Evolutionary conservation across 2,113 vertebrate genomes (phyloP).

Genomic region (Corythaeola cristata): DNA sequence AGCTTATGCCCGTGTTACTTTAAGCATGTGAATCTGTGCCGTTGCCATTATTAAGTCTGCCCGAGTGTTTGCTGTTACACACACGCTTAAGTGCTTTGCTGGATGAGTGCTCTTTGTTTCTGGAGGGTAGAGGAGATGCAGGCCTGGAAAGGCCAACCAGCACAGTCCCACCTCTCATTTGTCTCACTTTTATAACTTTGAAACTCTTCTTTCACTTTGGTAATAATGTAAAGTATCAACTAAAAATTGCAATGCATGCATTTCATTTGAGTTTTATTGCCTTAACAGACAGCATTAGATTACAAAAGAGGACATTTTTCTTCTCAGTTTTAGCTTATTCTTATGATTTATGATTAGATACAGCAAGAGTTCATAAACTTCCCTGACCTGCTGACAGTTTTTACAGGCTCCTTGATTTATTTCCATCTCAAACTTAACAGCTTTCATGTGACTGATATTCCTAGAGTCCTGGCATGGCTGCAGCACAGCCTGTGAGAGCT

Average conservation of each 20-base stretch:
- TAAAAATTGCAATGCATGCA: slow-evolving; percentile 84
- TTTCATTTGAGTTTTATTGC: slow-evolving; percentile 87
- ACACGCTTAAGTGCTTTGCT: not conserved
- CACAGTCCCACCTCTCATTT: slow-evolving; percentile 55
- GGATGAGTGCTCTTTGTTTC: not conserved
- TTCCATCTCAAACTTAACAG: slow-evolving; percentile 84
- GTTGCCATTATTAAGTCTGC: not conserved
- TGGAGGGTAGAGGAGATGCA: not conserved
- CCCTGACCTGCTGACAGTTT: slow-evolving; percentile 87
- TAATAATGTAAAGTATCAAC: slow-evolving; percentile 85
- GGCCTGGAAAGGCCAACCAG: not conserved
- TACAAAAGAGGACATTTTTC: slow-evolving; percentile 87
- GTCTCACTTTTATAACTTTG: slow-evolving; percentile 78
- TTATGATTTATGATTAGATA: slow-evolving; percentile 88
- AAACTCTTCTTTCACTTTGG: slow-evolving; percentile 79
- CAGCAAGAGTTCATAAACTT: slow-evolving; percentile 90
- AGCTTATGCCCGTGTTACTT: not conserved
- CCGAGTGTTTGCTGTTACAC: not conserved
- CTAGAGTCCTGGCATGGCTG: slow-evolving; percentile 76
- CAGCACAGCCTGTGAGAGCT: slow-evolving; percentile 74
- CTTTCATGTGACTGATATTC: slow-evolving; percentile 89
- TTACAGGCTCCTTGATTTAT: slow-evolving; percentile 89
- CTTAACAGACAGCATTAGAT: slow-evolving; percentile 86
- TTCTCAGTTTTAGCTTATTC: slow-evolving; percentile 85
- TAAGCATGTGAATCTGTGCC: not conserved